Percentiles rank a stretch among this genome's conserved stretches.
Evolutionary conservation across 1,140 invertebrate species (phyloP).

Genomic region (Zaprionus ghesquierei): DNA sequence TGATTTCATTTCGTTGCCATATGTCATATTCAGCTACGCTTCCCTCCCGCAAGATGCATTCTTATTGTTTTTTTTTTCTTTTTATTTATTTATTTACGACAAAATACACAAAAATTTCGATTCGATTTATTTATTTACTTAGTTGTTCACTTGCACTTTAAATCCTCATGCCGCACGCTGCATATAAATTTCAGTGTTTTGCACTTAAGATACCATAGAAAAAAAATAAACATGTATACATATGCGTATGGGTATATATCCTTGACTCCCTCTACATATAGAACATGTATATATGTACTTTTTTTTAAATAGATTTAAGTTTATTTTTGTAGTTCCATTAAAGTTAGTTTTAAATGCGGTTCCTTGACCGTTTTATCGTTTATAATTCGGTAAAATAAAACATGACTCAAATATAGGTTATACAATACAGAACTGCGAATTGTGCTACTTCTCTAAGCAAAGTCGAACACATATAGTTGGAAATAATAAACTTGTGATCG

Average conservation of each 20-base stretch:
- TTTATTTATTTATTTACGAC: slow-evolving; percentile 77
- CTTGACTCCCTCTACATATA: slow-evolving; percentile 14
- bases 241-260: slow-evolving; percentile 16
- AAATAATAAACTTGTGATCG: background rate
- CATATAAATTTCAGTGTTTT: slow-evolving; percentile 52
- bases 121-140: slow-evolving; percentile 73
- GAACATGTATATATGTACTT: slow-evolving; percentile 5
- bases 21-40: background rate
- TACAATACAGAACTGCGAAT: background rate
- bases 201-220: slow-evolving; percentile 72
- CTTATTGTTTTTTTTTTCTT: background rate
- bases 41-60: background rate
- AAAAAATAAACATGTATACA: slow-evolving; percentile 46
- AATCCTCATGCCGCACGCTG: slow-evolving; percentile 38
- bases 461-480: background rate
- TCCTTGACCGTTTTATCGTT: background rate
- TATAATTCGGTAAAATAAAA: background rate
- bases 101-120: slow-evolving; percentile 77
- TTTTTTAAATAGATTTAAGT: slow-evolving; percentile 5
- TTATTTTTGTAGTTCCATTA: slow-evolving; percentile 15
- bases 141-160: slow-evolving; percentile 39
- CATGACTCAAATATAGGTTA: background rate
- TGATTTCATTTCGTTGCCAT: background rate
- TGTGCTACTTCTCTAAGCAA: background rate
- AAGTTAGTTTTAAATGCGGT: slow-evolving; percentile 2